These are phyloP conservation scores for Microctonus aethiopoides DNA, from an alignment of 2,888 invertebrate genomes.

Conservation along the genomic window DNA sequence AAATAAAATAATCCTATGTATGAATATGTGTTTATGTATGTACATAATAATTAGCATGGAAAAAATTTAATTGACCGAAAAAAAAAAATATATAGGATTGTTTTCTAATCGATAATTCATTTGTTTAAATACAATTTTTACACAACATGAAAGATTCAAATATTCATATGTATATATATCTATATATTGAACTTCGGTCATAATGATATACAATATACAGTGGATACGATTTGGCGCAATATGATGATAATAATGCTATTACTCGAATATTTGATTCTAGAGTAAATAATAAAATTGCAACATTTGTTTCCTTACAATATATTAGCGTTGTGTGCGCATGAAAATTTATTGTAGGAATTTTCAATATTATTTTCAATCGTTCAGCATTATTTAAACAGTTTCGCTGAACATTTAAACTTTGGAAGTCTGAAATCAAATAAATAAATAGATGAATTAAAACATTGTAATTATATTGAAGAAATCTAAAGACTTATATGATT, in stretches of 20 bases:
- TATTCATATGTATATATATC: background rate
- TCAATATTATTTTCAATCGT: background rate
- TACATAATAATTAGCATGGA: background rate
- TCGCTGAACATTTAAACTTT: constrained; percentile 84
- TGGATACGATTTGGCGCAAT: background rate
- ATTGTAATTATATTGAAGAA: background rate
- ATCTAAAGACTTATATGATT: background rate
- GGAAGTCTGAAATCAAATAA: constrained; percentile 69
- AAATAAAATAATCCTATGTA: background rate
- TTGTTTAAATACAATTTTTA: background rate
- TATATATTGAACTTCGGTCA: background rate
- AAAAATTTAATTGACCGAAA: background rate
- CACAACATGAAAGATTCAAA: background rate
- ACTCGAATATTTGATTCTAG: background rate
- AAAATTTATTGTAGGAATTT: background rate
- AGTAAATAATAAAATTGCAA: background rate
- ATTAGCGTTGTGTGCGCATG: background rate
- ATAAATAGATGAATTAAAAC: constrained; percentile 5
- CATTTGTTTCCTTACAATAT: background rate
- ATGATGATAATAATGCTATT: background rate
- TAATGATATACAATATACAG: background rate
- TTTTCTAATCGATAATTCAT: background rate
- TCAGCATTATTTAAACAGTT: constrained; percentile 63
- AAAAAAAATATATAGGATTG: background rate
- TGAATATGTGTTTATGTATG: background rate